These are phyloP conservation scores for Xyrauchen texanus DNA, from an alignment of 2,113 vertebrate genomes.

Conservation along the genomic window DNA sequence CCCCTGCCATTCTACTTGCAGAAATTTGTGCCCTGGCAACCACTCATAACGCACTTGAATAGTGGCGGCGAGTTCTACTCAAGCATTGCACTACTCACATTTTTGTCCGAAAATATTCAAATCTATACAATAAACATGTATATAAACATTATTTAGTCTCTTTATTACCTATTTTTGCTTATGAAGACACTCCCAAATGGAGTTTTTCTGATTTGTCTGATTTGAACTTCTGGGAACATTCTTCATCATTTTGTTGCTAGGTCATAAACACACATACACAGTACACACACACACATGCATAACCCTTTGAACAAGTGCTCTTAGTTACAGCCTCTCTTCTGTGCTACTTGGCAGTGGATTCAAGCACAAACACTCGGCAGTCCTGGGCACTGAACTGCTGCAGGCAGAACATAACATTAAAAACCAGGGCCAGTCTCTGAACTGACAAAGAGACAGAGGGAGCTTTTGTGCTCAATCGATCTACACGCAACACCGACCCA, in stretches of 20 bases:
- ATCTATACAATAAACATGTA: too few relatives aligned
- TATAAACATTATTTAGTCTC: too few relatives aligned
- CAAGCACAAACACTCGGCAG: constrained; percentile 5
- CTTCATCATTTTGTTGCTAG: too few relatives aligned
- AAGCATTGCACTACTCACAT: too few relatives aligned
- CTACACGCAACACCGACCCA: constrained; percentile 26
- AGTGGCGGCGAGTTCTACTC: too few relatives aligned
- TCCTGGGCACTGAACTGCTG: neutral
- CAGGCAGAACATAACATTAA: constrained; percentile 14
- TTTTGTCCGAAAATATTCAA: too few relatives aligned
- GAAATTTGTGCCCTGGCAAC: neutral
- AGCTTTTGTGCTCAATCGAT: constrained; percentile 14
- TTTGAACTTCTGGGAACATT: too few relatives aligned
- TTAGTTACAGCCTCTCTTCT: constrained; percentile 3
- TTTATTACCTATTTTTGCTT: too few relatives aligned
- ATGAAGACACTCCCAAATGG: too few relatives aligned
- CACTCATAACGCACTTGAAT: neutral
- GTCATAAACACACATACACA: neutral
- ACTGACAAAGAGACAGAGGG: constrained; percentile 18
- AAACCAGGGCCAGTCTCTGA: neutral
- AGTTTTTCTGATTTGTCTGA: too few relatives aligned
- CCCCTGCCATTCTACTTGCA: too few relatives aligned
- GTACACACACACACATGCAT: neutral
- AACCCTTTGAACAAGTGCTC: neutral
- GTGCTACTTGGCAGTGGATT: constrained; percentile 7